Evolutionary conservation across 2,797 vertebrate species (phyloP), one percentile per base, ranked within the genome.

Genomic region (Myotis pilosus): DNA sequence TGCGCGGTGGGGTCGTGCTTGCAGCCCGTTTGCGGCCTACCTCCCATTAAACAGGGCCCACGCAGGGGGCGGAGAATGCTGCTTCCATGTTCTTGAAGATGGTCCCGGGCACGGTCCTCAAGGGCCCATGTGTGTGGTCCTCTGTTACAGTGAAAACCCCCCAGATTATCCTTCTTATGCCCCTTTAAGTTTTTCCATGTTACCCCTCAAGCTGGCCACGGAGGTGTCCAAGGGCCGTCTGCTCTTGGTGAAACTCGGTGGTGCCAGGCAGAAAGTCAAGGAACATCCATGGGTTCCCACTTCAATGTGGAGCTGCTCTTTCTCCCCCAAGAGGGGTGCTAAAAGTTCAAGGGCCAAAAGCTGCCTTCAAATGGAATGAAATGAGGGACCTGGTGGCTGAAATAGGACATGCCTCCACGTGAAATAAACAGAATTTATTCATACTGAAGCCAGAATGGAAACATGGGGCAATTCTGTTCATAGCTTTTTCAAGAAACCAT

Each of bases 11-110:
- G 78, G 16, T 96, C 1, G 0, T 95, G 97, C 94, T 79, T 97
- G 96, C 95, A 98, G 97, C 95, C 95, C 8, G 36, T 95, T 98
- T 97, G 97, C 84, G 97, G 97, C 96, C 97, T 96, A 97, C 86
- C 91, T 97, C 97, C 98, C 98, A 98, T 98, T 98, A 98, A 98
- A 97, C 72, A 97, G 98, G 97, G 87, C 79, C 97, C 98, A 97
- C 68, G 62, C 96, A 96, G 93, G 97, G 96, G 97, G 92, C 47
- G 87, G 96, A 97, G 96, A 98, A 96, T 28, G 92, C 75, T 91
- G 71, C 92, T 97, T 97, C 96, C 97, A 95, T 96, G 97, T 97
- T 98, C 98, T 98, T 98, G 98, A 98, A 98, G 98, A 98, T 92
- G 89, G 96, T 98, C 98, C 98, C 98, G 97, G 94, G 94, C 88